Percentiles rank a stretch among this genome's conserved stretches.
These are phyloP conservation scores for Germaria angustata DNA, from an alignment of 2,888 invertebrate species.

Conservation along the genomic window DNA sequence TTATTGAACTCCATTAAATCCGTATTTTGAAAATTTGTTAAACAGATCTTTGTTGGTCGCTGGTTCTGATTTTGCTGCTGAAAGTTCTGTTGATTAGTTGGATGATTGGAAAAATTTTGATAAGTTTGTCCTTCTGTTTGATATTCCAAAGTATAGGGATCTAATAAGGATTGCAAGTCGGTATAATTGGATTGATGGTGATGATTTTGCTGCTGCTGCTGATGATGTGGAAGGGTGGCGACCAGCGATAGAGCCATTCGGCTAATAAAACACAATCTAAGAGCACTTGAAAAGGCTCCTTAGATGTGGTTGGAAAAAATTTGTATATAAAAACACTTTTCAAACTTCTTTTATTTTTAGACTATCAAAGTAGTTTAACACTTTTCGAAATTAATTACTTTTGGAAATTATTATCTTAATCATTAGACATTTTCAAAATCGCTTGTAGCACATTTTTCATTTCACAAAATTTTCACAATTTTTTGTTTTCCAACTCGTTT, in stretches of 20 bases:
- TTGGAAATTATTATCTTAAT: conserved; percentile 5
- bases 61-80: conserved; percentile 65
- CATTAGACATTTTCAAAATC: neutral
- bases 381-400: conserved; percentile 6
- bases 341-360: neutral
- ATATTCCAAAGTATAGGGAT: conserved; percentile 73
- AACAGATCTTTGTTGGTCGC: conserved; percentile 70
- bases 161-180: conserved; percentile 78
- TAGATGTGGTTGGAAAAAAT: conserved; percentile 12
- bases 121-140: conserved; percentile 66
- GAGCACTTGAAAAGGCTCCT: conserved; percentile 47
- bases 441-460: conserved; percentile 19
- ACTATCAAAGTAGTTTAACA: neutral
- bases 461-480: conserved; percentile 24
- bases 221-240: conserved; percentile 68
- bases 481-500: conserved; percentile 6
- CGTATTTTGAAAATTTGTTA: conserved; percentile 71
- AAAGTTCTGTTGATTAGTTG: conserved; percentile 58
- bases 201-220: conserved; percentile 69
- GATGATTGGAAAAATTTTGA: conserved; percentile 58
- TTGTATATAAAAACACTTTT: neutral
- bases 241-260: conserved; percentile 80
- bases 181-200: conserved; percentile 74
- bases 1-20: conserved; percentile 78
- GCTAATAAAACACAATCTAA: conserved; percentile 50